Percentiles rank a stretch among this genome's conserved stretches.
These are phyloP conservation scores for Acanthopleura granulata DNA, from an alignment of 2,888 invertebrate genomes.

Conservation along the genomic window DNA sequence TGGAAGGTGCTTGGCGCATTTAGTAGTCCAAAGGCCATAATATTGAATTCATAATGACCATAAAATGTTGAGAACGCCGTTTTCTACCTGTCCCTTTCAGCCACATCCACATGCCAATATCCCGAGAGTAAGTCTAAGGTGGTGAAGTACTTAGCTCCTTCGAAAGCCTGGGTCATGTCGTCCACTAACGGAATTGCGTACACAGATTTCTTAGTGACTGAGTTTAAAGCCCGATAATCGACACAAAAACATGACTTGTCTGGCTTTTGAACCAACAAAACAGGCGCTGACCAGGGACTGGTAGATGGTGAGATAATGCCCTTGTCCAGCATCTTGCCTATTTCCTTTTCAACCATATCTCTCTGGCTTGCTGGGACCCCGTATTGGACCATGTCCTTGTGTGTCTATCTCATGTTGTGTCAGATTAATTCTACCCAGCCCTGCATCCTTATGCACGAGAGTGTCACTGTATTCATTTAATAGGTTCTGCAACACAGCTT, in stretches of 20 bases:
- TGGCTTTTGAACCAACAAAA: slow-evolving; percentile 8
- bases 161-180: neutral
- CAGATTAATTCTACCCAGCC: neutral
- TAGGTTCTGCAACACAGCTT: too few relatives aligned
- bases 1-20: slow-evolving; percentile 12
- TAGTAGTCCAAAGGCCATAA: neutral
- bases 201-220: neutral
- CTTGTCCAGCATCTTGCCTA: neutral
- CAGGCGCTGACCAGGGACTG: slow-evolving; percentile 4
- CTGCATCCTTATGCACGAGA: neutral
- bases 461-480: too few relatives aligned
- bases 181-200: slow-evolving; percentile 9
- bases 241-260: neutral
- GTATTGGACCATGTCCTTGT: neutral
- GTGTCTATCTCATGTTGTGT: neutral
- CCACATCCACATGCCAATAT: slow-evolving; percentile 5
- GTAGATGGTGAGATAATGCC: neutral
- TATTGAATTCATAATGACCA: slow-evolving; percentile 5
- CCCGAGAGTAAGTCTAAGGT: slow-evolving; percentile 2
- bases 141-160: slow-evolving; percentile 3
- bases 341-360: neutral
- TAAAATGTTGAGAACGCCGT: neutral
- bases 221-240: neutral
- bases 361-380: neutral
- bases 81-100: neutral